Evolutionary conservation across 1,140 invertebrate species (phyloP).

Genomic region (Zaprionus vittiger): DNA sequence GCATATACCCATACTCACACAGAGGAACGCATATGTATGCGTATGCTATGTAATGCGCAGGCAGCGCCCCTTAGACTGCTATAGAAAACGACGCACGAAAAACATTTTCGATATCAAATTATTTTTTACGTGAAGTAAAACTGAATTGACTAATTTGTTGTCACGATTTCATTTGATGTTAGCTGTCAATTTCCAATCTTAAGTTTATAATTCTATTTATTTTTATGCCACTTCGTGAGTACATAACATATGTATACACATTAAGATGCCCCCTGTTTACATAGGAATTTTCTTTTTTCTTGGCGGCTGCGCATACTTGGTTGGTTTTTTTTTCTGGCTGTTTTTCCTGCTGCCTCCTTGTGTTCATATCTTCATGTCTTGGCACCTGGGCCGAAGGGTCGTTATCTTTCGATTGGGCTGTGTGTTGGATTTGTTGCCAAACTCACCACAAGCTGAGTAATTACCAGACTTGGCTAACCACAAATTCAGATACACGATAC

Average conservation of each 20-base stretch:
- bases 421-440: conserved; percentile 40
- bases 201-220: conserved; percentile 1
- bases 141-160: conserved; percentile 10
- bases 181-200: conserved; percentile 2
- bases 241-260: neutral
- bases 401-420: conserved; percentile 55
- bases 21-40: neutral
- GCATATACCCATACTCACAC: conserved; percentile 20
- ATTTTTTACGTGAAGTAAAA: conserved; percentile 10
- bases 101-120: conserved; percentile 19
- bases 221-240: neutral
- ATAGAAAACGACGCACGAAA: conserved; percentile 20
- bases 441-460: conserved; percentile 40
- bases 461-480: conserved; percentile 4
- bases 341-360: conserved; percentile 6
- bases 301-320: conserved; percentile 56
- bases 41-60: conserved; percentile 31
- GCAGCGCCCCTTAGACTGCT: conserved; percentile 30
- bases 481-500: neutral
- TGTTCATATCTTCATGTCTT: conserved; percentile 28
- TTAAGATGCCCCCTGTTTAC: conserved; percentile 2
- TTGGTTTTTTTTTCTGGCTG: conserved; percentile 7
- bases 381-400: conserved; percentile 39
- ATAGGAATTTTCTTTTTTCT: conserved; percentile 19
- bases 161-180: conserved; percentile 3